Conservation (phyloP, 2,888 invertebrate species). For the Drosophila gaucha region DNA sequence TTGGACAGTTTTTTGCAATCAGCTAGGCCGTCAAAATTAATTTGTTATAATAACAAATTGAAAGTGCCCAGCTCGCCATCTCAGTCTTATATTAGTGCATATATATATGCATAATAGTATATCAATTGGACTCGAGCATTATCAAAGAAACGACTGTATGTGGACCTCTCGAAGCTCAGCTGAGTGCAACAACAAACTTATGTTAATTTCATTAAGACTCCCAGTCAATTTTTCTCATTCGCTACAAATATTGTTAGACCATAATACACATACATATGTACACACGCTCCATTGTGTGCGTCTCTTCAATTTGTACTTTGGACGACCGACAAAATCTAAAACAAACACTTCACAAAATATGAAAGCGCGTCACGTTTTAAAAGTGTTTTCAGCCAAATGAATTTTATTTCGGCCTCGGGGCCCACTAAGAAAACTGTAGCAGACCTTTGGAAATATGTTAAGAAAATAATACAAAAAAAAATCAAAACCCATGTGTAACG, state of each 20-base stretch:
- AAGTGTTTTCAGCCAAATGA: constrained; percentile 53
- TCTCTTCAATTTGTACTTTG: constrained; percentile 49
- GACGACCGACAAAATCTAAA: constrained; percentile 57
- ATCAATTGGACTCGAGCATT: too few relatives aligned
- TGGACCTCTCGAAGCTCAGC: constrained; percentile 20
- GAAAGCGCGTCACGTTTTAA: constrained; percentile 68
- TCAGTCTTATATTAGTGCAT: not conserved
- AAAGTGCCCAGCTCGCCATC: constrained; percentile 39
- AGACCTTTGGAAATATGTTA: constrained; percentile 56
- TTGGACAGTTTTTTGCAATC: constrained; percentile 75
- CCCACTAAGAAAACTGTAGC: constrained; percentile 44
- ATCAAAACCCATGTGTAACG: constrained; percentile 66
- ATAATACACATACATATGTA: not conserved
- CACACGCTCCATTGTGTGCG: constrained; percentile 2
- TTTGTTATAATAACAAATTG: constrained; percentile 77
- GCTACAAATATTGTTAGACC: constrained; percentile 35
- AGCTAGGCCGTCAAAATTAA: constrained; percentile 75
- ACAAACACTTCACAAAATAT: constrained; percentile 61
- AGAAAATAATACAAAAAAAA: constrained; percentile 50
- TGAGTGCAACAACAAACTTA: constrained; percentile 52
- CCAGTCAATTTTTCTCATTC: constrained; percentile 42
- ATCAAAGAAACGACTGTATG: not conserved
- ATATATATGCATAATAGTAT: not conserved
- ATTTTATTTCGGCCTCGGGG: constrained; percentile 22
- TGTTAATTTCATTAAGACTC: constrained; percentile 49